Conservation (phyloP, 2,113 vertebrate genomes). For the Mesembrinibis cayennensis region DNA sequence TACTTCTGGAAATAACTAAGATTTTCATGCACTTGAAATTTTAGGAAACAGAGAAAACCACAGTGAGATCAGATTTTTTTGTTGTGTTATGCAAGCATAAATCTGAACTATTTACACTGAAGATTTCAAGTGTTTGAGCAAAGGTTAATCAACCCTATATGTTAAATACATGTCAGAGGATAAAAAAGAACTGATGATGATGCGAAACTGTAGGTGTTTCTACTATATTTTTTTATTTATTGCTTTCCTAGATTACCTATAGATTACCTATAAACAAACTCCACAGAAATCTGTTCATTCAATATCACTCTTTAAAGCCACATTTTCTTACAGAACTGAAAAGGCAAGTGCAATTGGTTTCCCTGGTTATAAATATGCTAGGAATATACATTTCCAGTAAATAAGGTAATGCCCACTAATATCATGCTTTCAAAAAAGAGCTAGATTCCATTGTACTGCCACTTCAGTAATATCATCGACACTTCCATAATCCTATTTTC, state of each 20-base stretch:
- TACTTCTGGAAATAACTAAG: neutral
- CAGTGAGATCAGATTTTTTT: neutral
- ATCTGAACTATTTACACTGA: neutral
- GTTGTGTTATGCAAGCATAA: neutral
- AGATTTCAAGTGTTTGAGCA: neutral
- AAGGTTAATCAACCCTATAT: neutral
- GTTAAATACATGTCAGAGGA: neutral
- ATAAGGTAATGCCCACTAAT: neutral
- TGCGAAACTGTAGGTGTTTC: neutral
- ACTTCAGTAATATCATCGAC: conserved; percentile 27
- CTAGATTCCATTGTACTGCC: conserved; percentile 26
- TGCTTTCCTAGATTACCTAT: neutral
- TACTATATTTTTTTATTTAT: neutral
- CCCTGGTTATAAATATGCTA: neutral
- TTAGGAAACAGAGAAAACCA: neutral
- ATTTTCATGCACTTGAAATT: neutral
- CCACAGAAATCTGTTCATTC: neutral
- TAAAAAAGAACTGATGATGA: neutral
- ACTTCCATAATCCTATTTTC: conserved; percentile 52
- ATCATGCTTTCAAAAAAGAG: neutral
- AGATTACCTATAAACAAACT: neutral
- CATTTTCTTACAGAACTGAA: neutral
- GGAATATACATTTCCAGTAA: neutral
- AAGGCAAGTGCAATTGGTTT: neutral
- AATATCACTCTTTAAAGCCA: neutral